A percentile compares a stretch with the other conserved stretches of the same genome.
phyloP scores from a whole-genome alignment of 2,797 vertebrate genomes.

The Lindbergichthys nudifrons region DNA sequence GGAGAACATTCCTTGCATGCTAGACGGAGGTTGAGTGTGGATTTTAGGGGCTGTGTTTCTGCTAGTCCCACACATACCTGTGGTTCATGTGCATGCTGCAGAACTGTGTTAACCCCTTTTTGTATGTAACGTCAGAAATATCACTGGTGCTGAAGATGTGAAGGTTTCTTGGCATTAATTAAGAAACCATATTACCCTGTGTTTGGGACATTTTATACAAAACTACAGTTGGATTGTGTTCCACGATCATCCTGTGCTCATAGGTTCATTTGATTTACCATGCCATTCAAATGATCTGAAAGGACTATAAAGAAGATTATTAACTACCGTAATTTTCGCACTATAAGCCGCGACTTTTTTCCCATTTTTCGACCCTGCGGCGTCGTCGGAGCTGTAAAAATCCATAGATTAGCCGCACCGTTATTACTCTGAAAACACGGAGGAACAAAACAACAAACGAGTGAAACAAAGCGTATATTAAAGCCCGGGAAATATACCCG shows the following conservation, averaged over 20 bases:
- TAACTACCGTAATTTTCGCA: too few species aligned
- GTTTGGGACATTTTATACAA: not conserved
- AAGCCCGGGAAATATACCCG: too few species aligned
- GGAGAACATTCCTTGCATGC: constrained; percentile 69
- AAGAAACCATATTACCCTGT: not conserved
- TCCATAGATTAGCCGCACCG: too few species aligned
- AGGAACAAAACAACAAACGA: too few species aligned
- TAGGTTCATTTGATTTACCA: constrained; percentile 4
- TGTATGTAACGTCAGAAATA: constrained; percentile 31
- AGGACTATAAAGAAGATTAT: constrained; percentile 15
- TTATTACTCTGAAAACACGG: too few species aligned
- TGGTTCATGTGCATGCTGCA: constrained; percentile 54
- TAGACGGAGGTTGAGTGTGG: constrained; percentile 58
- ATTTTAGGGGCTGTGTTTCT: constrained; percentile 71
- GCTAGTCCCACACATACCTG: constrained; percentile 70
- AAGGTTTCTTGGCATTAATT: not conserved
- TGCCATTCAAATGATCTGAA: constrained; percentile 23
- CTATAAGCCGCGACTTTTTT: too few species aligned
- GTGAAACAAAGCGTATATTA: too few species aligned
- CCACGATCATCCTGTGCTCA: not conserved
- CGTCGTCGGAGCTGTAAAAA: too few species aligned
- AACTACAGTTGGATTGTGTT: constrained; percentile 7
- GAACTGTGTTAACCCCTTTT: constrained; percentile 58
- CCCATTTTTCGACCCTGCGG: too few species aligned
- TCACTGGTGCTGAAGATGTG: not conserved